phyloP scores from a whole-genome alignment of 2,888 invertebrate genomes.

The Ophion ventricosus region DNA sequence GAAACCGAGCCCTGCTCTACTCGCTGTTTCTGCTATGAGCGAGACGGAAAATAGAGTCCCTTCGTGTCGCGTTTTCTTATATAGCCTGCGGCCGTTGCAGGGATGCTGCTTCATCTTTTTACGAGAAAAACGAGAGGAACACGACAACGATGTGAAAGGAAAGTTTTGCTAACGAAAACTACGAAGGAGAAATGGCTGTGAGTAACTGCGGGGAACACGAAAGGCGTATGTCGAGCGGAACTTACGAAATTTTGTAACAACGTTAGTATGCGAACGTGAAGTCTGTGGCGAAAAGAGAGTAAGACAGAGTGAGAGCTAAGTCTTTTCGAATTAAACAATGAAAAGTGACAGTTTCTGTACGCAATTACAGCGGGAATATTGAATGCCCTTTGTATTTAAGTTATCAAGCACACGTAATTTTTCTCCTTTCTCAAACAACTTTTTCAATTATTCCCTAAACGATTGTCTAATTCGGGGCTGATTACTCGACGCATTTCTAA shows the following conservation, averaged over 20 bases:
- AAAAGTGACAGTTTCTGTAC: neutral
- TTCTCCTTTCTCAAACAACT: too few species aligned
- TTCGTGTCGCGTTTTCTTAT: conserved; percentile 32
- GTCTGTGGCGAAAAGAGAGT: neutral
- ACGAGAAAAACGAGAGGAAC: conserved; percentile 2
- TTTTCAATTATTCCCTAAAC: too few species aligned
- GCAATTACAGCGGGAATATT: neutral
- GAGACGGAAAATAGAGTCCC: conserved; percentile 44
- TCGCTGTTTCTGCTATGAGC: conserved; percentile 30
- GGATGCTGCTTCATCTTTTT: conserved; percentile 47
- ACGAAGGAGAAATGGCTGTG: conserved; percentile 16
- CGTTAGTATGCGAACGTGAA: conserved; percentile 8
- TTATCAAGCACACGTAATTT: too few species aligned
- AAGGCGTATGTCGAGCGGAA: neutral
- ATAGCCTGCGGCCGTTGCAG: conserved; percentile 52
- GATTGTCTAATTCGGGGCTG: too few species aligned
- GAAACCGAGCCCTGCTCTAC: conserved; percentile 41
- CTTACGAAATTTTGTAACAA: conserved; percentile 32
- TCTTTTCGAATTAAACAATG: neutral
- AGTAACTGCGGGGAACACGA: conserved; percentile 16
- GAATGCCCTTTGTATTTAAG: neutral
- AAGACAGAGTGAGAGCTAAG: neutral
- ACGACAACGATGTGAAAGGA: conserved; percentile 27
- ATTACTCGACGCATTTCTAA: too few species aligned
- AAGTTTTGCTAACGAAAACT: conserved; percentile 26